Conservation (phyloP, 23 tunicate genomes). For the Ciona savignyi region DNA sequence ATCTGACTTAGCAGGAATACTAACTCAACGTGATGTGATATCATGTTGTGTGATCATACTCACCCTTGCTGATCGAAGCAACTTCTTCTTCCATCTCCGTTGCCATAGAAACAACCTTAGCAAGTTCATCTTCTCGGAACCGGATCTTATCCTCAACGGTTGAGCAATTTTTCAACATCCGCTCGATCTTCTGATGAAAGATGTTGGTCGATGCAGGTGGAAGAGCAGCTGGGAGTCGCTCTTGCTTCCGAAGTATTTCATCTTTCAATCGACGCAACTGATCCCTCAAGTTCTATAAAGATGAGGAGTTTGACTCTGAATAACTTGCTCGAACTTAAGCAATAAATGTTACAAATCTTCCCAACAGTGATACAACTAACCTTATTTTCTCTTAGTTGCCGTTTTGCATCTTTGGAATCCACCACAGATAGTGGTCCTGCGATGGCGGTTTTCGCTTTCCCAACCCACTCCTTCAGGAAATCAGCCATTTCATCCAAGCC, state of each 20-base stretch:
- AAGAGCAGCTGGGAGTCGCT: slow-evolving; percentile 34
- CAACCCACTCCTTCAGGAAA: slow-evolving; percentile 33
- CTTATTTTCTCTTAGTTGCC: slow-evolving; percentile 50
- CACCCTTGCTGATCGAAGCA: background rate
- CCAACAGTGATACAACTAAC: slow-evolving; percentile 3
- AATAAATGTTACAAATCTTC: too few relatives aligned
- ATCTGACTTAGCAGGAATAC: too few relatives aligned
- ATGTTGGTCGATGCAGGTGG: slow-evolving; percentile 18
- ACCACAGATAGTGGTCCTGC: slow-evolving; percentile 49
- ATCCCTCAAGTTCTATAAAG: slow-evolving; percentile 43
- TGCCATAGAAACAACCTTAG: slow-evolving; percentile 20
- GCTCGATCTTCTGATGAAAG: slow-evolving; percentile 18
- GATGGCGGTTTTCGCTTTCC: slow-evolving; percentile 17
- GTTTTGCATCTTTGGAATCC: slow-evolving; percentile 54
- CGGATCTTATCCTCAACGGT: slow-evolving; percentile 33
- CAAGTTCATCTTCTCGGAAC: slow-evolving; percentile 28
- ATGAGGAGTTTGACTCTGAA: too few relatives aligned
- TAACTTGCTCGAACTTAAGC: too few relatives aligned
- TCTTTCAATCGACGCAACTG: slow-evolving; percentile 33
- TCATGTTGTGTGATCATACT: too few relatives aligned
- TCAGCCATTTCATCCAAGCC: slow-evolving; percentile 55
- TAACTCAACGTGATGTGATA: too few relatives aligned
- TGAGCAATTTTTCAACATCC: slow-evolving; percentile 36
- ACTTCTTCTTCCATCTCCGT: slow-evolving; percentile 62
- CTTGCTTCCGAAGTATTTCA: slow-evolving; percentile 44